Conservation (phyloP, 2,113 vertebrate species). For the Cyanocitta stelleri region DNA sequence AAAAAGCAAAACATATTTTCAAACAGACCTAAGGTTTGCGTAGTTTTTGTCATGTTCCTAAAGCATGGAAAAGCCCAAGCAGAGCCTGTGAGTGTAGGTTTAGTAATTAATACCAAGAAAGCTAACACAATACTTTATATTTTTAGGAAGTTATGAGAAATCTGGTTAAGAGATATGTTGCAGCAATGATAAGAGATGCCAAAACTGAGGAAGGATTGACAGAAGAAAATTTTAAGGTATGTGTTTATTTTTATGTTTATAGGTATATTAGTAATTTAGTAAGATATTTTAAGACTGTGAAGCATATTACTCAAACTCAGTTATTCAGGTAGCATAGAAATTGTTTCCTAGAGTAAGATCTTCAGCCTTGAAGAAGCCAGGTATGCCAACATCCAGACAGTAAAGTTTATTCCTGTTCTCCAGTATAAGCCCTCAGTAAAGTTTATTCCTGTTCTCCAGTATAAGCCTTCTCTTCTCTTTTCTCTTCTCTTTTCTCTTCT, state of each 20-base stretch:
- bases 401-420: neutral
- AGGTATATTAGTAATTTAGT: neutral
- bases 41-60: neutral
- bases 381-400: neutral
- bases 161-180: constrained; percentile 94
- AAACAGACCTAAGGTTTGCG: neutral
- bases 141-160: constrained; percentile 91
- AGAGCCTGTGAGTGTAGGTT: neutral
- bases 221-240: constrained; percentile 98
- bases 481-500: neutral
- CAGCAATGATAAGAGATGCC: constrained; percentile 96
- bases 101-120: neutral
- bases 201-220: constrained; percentile 94
- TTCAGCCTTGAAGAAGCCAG: neutral
- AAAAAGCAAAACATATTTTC: neutral
- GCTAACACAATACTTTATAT: neutral
- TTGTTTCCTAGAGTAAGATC: neutral
- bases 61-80: neutral
- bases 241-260: neutral
- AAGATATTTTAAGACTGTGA: neutral
- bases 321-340: neutral
- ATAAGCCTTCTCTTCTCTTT: neutral
- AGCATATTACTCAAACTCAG: neutral
- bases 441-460: neutral
- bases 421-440: too few species aligned